These are phyloP conservation scores for Engraulis encrasicolus DNA, from an alignment of 2,113 vertebrate genomes.

Conservation along the genomic window DNA sequence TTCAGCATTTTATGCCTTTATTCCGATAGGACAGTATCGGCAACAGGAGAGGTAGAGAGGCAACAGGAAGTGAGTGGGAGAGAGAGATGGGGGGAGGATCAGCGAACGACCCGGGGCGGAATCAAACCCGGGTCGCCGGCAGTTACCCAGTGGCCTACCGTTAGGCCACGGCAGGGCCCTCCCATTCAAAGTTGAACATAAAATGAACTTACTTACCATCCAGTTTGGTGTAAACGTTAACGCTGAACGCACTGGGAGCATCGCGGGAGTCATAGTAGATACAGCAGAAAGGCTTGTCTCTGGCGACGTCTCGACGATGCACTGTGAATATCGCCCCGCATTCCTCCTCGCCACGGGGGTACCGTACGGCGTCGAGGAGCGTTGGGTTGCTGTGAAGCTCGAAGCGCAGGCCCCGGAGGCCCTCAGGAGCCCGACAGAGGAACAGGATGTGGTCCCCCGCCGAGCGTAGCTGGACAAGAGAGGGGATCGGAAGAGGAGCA, in stretches of 20 bases:
- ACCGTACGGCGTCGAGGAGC: slow-evolving; percentile 33
- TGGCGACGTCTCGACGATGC: neutral
- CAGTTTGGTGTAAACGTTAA: slow-evolving; percentile 41
- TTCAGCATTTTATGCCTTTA: too few species aligned
- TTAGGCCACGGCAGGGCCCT: too few species aligned
- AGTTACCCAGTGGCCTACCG: too few species aligned
- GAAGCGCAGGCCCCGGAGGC: slow-evolving; percentile 58
- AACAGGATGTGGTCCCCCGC: slow-evolving; percentile 42
- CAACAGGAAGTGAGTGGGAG: too few species aligned
- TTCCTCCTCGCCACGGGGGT: neutral
- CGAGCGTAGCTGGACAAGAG: slow-evolving; percentile 44
- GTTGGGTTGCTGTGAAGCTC: slow-evolving; percentile 44
- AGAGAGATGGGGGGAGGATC: too few species aligned
- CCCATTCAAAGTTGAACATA: neutral
- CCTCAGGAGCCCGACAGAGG: slow-evolving; percentile 61
- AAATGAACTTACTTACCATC: slow-evolving; percentile 10
- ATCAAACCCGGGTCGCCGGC: too few species aligned
- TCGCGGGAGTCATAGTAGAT: slow-evolving; percentile 55
- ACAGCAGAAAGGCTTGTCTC: slow-evolving; percentile 65
- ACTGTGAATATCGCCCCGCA: slow-evolving; percentile 56
- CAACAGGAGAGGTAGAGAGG: too few species aligned
- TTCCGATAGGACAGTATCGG: too few species aligned
- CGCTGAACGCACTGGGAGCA: slow-evolving; percentile 64
- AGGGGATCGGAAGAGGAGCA: slow-evolving; percentile 45
- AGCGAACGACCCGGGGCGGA: too few species aligned